Evolutionary conservation across 2,888 invertebrate genomes (phyloP).

Genomic region (Neoitamus cyanurus): DNA sequence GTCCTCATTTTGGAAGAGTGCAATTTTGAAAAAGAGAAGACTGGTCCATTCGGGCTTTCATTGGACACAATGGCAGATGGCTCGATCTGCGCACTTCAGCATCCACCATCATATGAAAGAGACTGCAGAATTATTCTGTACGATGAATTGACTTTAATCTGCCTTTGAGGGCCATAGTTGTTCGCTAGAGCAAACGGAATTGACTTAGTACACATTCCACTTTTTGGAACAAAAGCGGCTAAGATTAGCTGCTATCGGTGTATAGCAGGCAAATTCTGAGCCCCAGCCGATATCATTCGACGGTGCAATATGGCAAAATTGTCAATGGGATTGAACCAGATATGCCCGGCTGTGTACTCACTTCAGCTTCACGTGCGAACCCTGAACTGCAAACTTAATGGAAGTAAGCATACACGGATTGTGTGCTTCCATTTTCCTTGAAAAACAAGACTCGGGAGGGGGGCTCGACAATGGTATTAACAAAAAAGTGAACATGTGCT

Average conservation of each 20-base stretch:
- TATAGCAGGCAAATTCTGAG: background rate
- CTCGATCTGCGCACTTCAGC: background rate
- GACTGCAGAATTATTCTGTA: background rate
- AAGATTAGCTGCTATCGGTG: conserved; percentile 47
- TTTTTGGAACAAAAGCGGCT: conserved; percentile 43
- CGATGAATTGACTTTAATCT: conserved; percentile 4
- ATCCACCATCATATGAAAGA: background rate
- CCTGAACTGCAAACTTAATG: background rate
- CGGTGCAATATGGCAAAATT: conserved; percentile 6
- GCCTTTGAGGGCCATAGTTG: background rate
- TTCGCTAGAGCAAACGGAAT: conserved; percentile 34
- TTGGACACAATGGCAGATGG: background rate
- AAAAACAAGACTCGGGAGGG: background rate
- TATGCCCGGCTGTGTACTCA: background rate
- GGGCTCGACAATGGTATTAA: background rate
- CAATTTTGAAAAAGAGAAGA: background rate
- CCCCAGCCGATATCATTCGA: background rate
- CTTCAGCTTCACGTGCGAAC: background rate
- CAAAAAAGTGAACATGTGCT: background rate
- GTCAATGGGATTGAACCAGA: background rate
- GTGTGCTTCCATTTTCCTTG: background rate
- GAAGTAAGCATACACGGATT: background rate
- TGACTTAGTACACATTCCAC: conserved; percentile 47
- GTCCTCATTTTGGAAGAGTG: background rate
- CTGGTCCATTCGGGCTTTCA: background rate